These are phyloP conservation scores for Drosophila kanapiae DNA, from an alignment of 1,140 invertebrate genomes.

Conservation along the genomic window DNA sequence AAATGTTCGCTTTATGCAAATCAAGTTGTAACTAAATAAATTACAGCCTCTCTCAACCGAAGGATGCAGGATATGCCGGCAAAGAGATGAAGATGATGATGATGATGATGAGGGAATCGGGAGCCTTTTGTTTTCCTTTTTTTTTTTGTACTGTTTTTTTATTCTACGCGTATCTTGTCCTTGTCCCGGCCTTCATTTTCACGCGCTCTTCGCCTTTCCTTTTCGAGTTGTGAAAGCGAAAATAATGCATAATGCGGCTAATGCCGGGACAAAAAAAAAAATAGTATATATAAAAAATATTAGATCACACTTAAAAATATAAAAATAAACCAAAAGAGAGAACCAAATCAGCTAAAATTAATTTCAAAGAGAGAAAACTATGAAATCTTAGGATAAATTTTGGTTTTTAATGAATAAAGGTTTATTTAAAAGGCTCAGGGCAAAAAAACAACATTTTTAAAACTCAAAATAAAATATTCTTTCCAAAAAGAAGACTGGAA, in stretches of 20 bases:
- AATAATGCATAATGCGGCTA: slow-evolving; percentile 55
- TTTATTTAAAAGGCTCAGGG: too few relatives aligned
- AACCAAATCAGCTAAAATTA: neutral
- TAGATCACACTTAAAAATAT: neutral
- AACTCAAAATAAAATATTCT: too few relatives aligned
- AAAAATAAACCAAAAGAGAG: neutral
- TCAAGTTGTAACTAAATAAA: slow-evolving; percentile 83
- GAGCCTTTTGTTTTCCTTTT: slow-evolving; percentile 31
- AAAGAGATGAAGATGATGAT: slow-evolving; percentile 10
- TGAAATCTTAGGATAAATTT: too few relatives aligned
- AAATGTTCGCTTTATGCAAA: slow-evolving; percentile 82
- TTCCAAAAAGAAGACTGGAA: too few relatives aligned
- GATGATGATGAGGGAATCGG: neutral
- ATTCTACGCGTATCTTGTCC: slow-evolving; percentile 10
- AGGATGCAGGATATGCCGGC: slow-evolving; percentile 27
- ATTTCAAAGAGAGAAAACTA: too few relatives aligned
- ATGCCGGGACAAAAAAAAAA: slow-evolving; percentile 22
- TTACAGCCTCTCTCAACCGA: slow-evolving; percentile 41
- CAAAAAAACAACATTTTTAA: too few relatives aligned
- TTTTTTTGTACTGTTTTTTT: neutral
- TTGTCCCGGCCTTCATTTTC: slow-evolving; percentile 10
- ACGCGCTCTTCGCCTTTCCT: slow-evolving; percentile 12
- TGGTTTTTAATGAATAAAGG: too few relatives aligned
- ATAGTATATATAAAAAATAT: slow-evolving; percentile 1
- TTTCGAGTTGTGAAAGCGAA: slow-evolving; percentile 50